Evolutionary conservation across 1,140 invertebrate genomes (phyloP).

Genomic region (Globodera rostochiensis): DNA sequence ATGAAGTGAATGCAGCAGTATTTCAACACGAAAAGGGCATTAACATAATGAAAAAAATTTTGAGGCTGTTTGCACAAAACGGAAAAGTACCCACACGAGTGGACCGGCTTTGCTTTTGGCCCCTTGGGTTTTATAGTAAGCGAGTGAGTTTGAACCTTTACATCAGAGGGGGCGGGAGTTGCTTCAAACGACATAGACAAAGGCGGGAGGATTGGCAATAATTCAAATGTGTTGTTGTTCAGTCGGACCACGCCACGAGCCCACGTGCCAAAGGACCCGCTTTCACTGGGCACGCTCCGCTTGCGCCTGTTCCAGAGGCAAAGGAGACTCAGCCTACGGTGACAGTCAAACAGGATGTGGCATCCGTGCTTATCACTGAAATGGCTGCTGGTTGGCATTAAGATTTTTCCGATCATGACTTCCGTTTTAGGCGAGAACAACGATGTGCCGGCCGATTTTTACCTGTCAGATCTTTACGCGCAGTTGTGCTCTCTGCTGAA

Average conservation of each 20-base stretch:
- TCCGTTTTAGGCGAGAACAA: constrained; percentile 34
- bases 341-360: constrained; percentile 33
- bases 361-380: constrained; percentile 41
- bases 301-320: constrained; percentile 30
- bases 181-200: no score
- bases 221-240: no score
- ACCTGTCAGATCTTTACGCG: constrained; percentile 35
- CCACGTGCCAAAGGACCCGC: constrained; percentile 32
- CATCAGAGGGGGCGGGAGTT: no score
- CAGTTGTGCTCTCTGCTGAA: constrained; percentile 35
- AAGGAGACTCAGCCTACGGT: constrained; percentile 12
- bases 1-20: no score
- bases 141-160: no score
- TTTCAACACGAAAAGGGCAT: no score
- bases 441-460: constrained; percentile 36
- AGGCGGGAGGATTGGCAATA: no score
- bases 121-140: no score
- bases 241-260: constrained; percentile 24
- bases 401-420: constrained; percentile 7
- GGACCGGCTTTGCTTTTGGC: no score
- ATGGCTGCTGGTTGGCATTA: constrained; percentile 30
- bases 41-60: no score
- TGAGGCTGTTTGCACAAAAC: no score
- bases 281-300: constrained; percentile 33
- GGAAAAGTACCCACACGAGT: no score